Evolutionary conservation across 1,140 invertebrate species (phyloP).

Genomic region (Brachionus rotundiformis): DNA sequence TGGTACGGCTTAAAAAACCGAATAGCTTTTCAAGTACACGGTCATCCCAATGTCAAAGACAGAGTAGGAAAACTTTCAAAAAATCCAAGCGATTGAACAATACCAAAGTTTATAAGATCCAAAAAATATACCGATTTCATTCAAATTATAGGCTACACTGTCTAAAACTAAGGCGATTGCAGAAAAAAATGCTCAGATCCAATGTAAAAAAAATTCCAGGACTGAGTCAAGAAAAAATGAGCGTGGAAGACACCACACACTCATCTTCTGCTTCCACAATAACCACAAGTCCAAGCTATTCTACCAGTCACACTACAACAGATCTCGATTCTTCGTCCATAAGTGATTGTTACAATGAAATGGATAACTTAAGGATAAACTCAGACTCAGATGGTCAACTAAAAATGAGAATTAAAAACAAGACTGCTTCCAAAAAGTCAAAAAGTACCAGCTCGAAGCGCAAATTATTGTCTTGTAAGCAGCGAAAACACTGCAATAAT

Average conservation of each 20-base stretch:
- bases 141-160: conserved; percentile 16
- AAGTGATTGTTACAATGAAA: conserved; percentile 17
- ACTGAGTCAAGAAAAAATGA: background rate
- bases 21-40: background rate
- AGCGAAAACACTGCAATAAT: background rate
- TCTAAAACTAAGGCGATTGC: conserved; percentile 24
- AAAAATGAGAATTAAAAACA: conserved; percentile 11
- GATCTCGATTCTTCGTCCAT: conserved; percentile 34
- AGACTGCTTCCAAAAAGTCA: background rate
- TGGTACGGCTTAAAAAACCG: background rate
- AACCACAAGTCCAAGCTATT: background rate
- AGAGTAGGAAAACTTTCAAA: background rate
- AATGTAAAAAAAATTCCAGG: background rate
- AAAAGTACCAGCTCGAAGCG: background rate
- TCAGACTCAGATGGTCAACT: background rate
- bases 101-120: conserved; percentile 17
- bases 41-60: background rate
- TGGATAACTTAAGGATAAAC: conserved; percentile 14
- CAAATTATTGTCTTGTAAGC: background rate
- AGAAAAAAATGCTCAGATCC: conserved; percentile 15
- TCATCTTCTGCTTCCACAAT: background rate
- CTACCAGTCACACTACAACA: background rate
- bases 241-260: background rate
- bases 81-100: conserved; percentile 25
- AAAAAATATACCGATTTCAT: conserved; percentile 43